Evolutionary conservation across 2,113 vertebrate genomes (phyloP), one percentile per base, ranked within the genome.

Genomic region (Entelurus aequoreus): DNA sequence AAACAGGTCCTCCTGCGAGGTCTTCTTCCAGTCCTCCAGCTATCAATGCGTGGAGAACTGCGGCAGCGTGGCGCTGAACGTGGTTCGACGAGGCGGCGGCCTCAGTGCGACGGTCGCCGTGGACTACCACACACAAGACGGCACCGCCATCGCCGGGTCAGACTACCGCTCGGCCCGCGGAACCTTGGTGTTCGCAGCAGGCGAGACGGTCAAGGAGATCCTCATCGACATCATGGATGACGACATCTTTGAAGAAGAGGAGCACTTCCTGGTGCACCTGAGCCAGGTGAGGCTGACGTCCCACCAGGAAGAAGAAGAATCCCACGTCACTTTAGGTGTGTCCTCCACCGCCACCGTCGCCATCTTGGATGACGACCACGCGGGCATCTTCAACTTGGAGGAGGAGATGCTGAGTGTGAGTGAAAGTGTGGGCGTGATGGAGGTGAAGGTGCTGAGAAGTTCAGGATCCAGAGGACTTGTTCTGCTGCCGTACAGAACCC

Each of bases 31-130:
- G 47, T 94, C 95, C 0, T 87, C 87, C 6, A 87, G 89, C 12
- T 98, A 98, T 66, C 96, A 95, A 87, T 98, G 96, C 83, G 75
- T 97, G 63, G 96, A 98, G 85, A 98, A 97, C 93, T 98, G 96
- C 1, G 94, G 95, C 15, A 93, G 92, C 0, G 92, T 97, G 0
- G 91, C 91, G 1, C 80, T 98, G 28, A 94, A 92, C 12, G 88
- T 98, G 7, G 65, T 94, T 12, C 92, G 95, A 1, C 88, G 91
- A 0, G 95, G 95, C 0, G 95, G 95, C 0, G 93, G 98, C 81
- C 74, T 94, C 54, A 91, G 85, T n/a, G 88, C 81, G 66, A 91
- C 89, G 0, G 87, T 99, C 5, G 90, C 88, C 0, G 93, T 98
- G 35, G 92, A 95, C 66, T 99, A 95, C 83, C 86, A 88, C 66